These are phyloP conservation scores for Tetramorium alpestre DNA, from an alignment of 1,140 invertebrate genomes.

Conservation along the genomic window DNA sequence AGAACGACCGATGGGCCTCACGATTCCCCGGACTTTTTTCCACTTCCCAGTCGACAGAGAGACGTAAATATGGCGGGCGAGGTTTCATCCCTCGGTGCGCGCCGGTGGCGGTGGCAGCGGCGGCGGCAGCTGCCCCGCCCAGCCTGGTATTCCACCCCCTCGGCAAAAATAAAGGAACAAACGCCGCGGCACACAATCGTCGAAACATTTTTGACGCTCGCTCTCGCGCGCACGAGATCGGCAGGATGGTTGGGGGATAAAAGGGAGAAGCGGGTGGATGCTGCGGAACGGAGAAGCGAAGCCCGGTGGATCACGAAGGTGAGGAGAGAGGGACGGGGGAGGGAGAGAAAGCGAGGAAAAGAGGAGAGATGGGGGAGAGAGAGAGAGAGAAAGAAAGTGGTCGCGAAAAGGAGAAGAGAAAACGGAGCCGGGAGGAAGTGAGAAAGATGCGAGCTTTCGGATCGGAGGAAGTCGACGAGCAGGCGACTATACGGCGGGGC, in stretches of 20 bases:
- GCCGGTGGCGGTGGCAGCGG: slow-evolving; percentile 64
- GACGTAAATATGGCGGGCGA: slow-evolving; percentile 83
- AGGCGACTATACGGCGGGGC: neutral
- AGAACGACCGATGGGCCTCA: slow-evolving; percentile 10
- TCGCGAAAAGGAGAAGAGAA: slow-evolving; percentile 67
- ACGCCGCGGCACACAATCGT: slow-evolving; percentile 82
- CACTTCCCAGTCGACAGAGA: slow-evolving; percentile 72
- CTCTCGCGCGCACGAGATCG: slow-evolving; percentile 63
- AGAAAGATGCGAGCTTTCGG: slow-evolving; percentile 34
- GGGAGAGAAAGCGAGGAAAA: slow-evolving; percentile 61
- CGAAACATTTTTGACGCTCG: slow-evolving; percentile 84
- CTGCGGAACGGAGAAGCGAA: slow-evolving; percentile 32
- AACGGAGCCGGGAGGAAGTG: slow-evolving; percentile 54
- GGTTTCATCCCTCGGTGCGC: slow-evolving; percentile 82
- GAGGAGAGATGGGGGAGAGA: slow-evolving; percentile 20
- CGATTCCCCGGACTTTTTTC: slow-evolving; percentile 72
- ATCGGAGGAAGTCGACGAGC: slow-evolving; percentile 67
- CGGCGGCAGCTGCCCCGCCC: slow-evolving; percentile 80
- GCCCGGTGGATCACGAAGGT: slow-evolving; percentile 37
- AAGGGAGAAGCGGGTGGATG: neutral
- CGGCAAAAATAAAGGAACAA: slow-evolving; percentile 84
- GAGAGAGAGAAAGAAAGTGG: slow-evolving; percentile 61
- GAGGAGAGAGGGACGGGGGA: slow-evolving; percentile 50
- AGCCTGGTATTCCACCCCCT: slow-evolving; percentile 81
- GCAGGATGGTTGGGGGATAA: neutral